Conservation (phyloP, 2,113 vertebrate species). For the Scopus umbretta region DNA sequence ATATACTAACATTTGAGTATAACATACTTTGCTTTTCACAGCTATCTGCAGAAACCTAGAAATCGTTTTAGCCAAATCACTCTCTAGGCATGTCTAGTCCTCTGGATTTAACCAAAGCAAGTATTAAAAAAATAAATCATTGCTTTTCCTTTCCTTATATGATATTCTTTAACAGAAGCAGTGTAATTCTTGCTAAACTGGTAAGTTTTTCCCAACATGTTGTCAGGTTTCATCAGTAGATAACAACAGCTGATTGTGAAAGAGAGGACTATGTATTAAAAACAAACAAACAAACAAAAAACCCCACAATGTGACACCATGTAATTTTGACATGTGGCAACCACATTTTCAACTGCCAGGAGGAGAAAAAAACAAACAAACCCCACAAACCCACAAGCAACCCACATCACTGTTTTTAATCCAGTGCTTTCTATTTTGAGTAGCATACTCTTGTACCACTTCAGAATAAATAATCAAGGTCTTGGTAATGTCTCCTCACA, state of each 20-base stretch:
- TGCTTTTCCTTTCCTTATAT: not conserved
- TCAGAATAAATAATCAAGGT: not conserved
- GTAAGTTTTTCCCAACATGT: not conserved
- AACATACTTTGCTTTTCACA: not conserved
- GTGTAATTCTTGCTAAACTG: not conserved
- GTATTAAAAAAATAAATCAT: not conserved
- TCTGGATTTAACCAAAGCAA: not conserved
- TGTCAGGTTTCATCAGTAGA: slow-evolving; percentile 23
- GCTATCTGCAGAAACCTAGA: not conserved
- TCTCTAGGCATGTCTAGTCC: not conserved
- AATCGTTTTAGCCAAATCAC: not conserved
- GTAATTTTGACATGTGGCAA: slow-evolving; percentile 17
- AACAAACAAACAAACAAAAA: not conserved
- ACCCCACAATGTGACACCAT: not conserved
- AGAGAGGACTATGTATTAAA: not conserved
- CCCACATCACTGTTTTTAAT: not conserved
- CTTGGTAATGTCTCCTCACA: not conserved
- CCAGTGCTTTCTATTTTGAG: not conserved
- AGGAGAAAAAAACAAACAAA: not conserved
- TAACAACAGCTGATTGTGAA: slow-evolving; percentile 11
- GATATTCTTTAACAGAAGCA: not conserved
- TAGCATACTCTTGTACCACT: not conserved
- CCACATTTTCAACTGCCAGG: not conserved
- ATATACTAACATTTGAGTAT: not conserved
- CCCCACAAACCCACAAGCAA: not conserved